These are phyloP conservation scores for Arctopsyche grandis DNA, from an alignment of 1,140 invertebrate genomes.

Conservation along the genomic window DNA sequence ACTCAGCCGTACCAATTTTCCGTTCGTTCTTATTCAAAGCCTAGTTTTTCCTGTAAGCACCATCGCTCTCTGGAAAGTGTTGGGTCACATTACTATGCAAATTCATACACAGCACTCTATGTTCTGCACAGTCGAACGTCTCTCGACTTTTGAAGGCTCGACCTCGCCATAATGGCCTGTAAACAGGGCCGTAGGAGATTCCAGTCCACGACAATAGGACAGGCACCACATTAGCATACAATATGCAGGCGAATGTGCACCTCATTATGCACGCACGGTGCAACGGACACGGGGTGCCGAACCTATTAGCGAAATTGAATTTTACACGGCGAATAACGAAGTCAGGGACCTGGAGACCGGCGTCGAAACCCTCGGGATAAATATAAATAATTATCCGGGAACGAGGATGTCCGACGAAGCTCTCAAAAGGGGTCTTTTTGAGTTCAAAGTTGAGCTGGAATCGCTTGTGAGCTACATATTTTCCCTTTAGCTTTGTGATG, in stretches of 20 bases:
- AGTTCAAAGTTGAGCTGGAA: too few relatives aligned
- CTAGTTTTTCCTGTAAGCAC: too few relatives aligned
- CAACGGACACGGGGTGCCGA: background rate
- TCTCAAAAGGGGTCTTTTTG: too few relatives aligned
- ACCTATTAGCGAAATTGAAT: conserved; percentile 39
- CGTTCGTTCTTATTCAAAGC: too few relatives aligned
- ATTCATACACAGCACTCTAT: background rate
- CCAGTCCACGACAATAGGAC: background rate
- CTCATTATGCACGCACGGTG: conserved; percentile 17
- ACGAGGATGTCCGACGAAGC: too few relatives aligned
- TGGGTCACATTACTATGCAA: too few relatives aligned
- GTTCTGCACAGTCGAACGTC: background rate
- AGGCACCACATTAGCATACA: background rate
- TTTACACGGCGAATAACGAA: conserved; percentile 33
- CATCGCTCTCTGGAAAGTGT: too few relatives aligned
- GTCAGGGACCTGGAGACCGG: conserved; percentile 1
- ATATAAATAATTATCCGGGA: background rate
- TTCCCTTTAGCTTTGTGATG: too few relatives aligned
- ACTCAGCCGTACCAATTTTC: too few relatives aligned
- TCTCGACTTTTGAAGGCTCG: too few relatives aligned
- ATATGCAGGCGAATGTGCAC: background rate
- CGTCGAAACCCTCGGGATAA: background rate
- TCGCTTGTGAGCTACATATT: too few relatives aligned
- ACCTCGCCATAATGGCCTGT: background rate
- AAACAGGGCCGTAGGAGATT: background rate